phyloP scores from a whole-genome alignment of 2,797 vertebrate species.

The Leuciscus waleckii region DNA sequence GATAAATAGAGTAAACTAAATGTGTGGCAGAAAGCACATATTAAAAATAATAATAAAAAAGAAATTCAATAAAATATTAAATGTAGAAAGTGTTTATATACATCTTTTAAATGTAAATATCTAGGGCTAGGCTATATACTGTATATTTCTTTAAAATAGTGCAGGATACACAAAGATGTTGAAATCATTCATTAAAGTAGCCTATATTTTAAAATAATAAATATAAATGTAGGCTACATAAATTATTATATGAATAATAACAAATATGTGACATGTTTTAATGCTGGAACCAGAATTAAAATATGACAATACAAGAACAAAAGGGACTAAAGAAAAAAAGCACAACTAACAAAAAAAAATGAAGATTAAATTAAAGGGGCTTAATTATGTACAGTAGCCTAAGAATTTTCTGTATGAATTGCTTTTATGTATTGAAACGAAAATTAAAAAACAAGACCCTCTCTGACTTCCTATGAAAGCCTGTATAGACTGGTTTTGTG shows the following conservation, averaged over 20 bases:
- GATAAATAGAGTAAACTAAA: neutral
- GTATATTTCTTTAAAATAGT: neutral
- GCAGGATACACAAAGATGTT: neutral
- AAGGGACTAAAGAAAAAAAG: neutral
- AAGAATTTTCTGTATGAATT: neutral
- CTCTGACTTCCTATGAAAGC: neutral
- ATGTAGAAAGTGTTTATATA: neutral
- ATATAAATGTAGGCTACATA: too few relatives aligned
- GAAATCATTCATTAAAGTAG: neutral
- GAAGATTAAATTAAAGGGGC: neutral
- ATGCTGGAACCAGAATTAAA: neutral
- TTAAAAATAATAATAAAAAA: too few relatives aligned
- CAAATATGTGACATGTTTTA: neutral
- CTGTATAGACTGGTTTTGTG: neutral
- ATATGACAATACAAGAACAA: neutral
- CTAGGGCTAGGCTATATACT: neutral
- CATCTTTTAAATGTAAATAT: neutral
- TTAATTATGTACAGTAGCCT: too few relatives aligned
- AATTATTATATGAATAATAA: neutral
- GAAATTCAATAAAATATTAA: neutral
- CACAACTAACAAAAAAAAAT: neutral
- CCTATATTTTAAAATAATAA: too few relatives aligned
- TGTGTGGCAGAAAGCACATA: neutral
- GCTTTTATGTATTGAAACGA: neutral
- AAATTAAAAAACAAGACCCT: neutral